These are phyloP conservation scores for Austrolebias charrua DNA, from an alignment of 2,797 vertebrate genomes.

Conservation along the genomic window DNA sequence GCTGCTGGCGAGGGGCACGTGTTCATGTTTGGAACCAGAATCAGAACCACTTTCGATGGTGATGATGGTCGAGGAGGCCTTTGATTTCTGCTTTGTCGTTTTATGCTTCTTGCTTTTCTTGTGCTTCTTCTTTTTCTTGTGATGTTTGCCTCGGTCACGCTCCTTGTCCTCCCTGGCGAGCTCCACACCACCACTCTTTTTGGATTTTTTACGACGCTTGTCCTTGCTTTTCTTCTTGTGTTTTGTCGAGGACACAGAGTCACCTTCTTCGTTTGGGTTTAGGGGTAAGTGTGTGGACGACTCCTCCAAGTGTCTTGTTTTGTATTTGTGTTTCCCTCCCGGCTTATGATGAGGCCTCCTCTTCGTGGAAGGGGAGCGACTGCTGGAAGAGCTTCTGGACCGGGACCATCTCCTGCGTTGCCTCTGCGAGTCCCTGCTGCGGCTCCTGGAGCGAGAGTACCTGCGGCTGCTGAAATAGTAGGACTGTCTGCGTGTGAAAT, in stretches of 20 bases:
- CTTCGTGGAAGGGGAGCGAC: slow-evolving; percentile 51
- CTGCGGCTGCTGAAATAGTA: slow-evolving; percentile 57
- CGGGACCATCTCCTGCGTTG: slow-evolving; percentile 42
- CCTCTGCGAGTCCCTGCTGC: slow-evolving; percentile 44
- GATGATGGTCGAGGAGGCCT: slow-evolving; percentile 78
- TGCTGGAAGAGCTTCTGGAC: slow-evolving; percentile 62
- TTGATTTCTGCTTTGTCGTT: slow-evolving; percentile 50
- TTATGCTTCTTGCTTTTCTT: slow-evolving; percentile 85
- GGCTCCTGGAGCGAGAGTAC: slow-evolving; percentile 58
- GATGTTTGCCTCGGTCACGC: slow-evolving; percentile 71
- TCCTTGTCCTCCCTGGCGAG: slow-evolving; percentile 83
- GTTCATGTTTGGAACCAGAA: slow-evolving; percentile 21
- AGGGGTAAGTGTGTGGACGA: slow-evolving; percentile 30
- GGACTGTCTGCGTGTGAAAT: slow-evolving; percentile 57
- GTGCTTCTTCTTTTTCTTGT: slow-evolving; percentile 92
- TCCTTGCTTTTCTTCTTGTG: slow-evolving; percentile 77
- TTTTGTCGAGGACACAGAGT: slow-evolving; percentile 36
- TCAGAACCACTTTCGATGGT: slow-evolving; percentile 80
- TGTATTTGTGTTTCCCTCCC: slow-evolving; percentile 92
- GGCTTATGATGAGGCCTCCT: slow-evolving; percentile 55
- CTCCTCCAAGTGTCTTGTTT: slow-evolving; percentile 89
- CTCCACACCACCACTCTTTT: slow-evolving; percentile 86
- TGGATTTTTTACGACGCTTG: slow-evolving; percentile 69
- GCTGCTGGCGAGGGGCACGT: slow-evolving; percentile 11
- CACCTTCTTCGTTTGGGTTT: slow-evolving; percentile 26